Evolutionary conservation across 2,888 invertebrate genomes (phyloP).

Genomic region (Heliconius hortense): DNA sequence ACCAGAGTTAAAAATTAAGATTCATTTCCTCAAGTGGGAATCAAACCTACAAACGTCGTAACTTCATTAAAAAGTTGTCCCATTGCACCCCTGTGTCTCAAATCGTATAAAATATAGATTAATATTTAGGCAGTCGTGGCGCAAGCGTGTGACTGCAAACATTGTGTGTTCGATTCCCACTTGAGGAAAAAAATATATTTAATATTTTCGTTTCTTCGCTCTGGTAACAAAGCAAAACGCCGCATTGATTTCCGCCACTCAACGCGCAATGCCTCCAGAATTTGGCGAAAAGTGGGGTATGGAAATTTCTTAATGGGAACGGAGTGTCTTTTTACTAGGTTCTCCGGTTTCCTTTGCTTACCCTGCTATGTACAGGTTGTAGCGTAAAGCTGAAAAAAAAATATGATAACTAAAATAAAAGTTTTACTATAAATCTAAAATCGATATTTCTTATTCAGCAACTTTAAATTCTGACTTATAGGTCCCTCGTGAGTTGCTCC

Average conservation of each 20-base stretch:
- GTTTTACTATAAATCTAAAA: conserved; percentile 1
- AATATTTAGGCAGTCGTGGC: too few relatives aligned
- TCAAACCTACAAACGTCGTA: not conserved
- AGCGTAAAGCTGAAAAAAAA: not conserved
- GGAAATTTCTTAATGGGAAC: too few relatives aligned
- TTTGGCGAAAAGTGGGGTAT: too few relatives aligned
- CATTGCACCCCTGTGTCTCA: too few relatives aligned
- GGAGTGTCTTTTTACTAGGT: not conserved
- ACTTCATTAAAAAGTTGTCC: not conserved
- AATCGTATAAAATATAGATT: not conserved
- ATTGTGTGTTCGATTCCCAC: too few relatives aligned
- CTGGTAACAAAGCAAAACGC: too few relatives aligned
- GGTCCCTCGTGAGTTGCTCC: conserved; percentile 4
- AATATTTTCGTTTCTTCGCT: too few relatives aligned
- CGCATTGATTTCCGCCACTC: not conserved
- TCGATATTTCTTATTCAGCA: conserved; percentile 16
- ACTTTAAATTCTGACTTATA: conserved; percentile 5
- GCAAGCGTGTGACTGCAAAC: too few relatives aligned
- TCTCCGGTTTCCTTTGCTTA: not conserved
- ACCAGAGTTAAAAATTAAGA: too few relatives aligned
- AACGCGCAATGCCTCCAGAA: not conserved
- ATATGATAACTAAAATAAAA: not conserved
- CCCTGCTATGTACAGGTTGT: not conserved
- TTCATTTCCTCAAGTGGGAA: not conserved
- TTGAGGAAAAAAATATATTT: too few relatives aligned